Evolutionary conservation across 2,797 vertebrate species (phyloP).

Genomic region (Platalea minor): DNA sequence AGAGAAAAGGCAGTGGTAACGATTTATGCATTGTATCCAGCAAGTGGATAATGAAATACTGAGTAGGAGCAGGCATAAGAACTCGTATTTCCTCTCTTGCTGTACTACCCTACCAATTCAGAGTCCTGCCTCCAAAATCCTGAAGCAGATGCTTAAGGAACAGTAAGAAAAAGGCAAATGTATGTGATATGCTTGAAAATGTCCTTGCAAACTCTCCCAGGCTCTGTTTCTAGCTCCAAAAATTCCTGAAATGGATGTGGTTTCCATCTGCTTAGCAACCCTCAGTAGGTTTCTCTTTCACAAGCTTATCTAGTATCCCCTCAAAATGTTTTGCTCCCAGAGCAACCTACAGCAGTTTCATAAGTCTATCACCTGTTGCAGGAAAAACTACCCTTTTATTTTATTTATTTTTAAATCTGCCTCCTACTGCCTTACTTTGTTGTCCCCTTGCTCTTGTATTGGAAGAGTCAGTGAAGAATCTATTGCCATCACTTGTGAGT

Average conservation of each 20-base stretch:
- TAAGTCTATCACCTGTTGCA: neutral
- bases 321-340: neutral
- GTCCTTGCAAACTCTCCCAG: neutral
- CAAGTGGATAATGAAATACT: neutral
- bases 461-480: neutral
- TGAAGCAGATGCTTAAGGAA: neutral
- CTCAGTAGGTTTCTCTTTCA: neutral
- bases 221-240: neutral
- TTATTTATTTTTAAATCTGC: neutral
- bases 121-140: neutral
- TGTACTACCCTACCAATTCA: neutral
- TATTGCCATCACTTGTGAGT: neutral
- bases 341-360: neutral
- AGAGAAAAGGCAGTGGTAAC: neutral
- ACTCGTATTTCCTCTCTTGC: neutral
- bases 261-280: neutral
- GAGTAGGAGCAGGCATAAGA: neutral
- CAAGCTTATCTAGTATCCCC: neutral
- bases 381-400: neutral
- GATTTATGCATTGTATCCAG: neutral
- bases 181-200: neutral
- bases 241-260: neutral
- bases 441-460: neutral
- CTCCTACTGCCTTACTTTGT: neutral
- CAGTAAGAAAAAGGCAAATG: neutral